phyloP scores from a whole-genome alignment of 2,888 invertebrate species.

The Lapara coniferarum region DNA sequence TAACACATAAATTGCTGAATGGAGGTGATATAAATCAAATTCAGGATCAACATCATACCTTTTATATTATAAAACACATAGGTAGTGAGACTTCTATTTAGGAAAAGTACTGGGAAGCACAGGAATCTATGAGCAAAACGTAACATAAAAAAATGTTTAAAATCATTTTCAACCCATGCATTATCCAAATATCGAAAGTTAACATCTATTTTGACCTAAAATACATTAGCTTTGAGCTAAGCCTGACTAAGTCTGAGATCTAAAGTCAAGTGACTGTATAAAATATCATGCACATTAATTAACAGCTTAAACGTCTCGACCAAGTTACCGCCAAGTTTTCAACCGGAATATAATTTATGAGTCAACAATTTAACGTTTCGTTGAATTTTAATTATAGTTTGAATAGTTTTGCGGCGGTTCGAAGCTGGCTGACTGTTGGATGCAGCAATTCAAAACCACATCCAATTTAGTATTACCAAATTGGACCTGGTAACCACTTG shows the following conservation, averaged over 20 bases:
- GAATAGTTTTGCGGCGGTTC: conserved; percentile 24
- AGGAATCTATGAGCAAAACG: no score
- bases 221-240: not conserved
- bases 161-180: no score
- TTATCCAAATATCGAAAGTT: no score
- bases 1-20: no score
- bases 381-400: conserved; percentile 26
- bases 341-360: conserved; percentile 16
- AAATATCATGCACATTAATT: conserved; percentile 17
- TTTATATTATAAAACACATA: no score
- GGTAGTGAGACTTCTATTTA: no score
- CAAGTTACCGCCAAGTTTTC: conserved; percentile 16
- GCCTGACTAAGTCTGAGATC: not conserved
- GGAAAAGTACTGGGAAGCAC: no score
- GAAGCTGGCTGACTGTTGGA: conserved; percentile 37
- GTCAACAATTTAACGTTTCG: conserved; percentile 23
- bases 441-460: conserved; percentile 50
- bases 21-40: no score
- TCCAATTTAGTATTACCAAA: conserved; percentile 60
- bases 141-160: no score
- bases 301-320: not conserved
- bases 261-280: not conserved
- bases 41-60: no score
- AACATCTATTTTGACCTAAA: no score
- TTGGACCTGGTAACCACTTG: conserved; percentile 42